Conservation (phyloP, 2,888 invertebrate genomes). For the Drosophila lacicola region DNA sequence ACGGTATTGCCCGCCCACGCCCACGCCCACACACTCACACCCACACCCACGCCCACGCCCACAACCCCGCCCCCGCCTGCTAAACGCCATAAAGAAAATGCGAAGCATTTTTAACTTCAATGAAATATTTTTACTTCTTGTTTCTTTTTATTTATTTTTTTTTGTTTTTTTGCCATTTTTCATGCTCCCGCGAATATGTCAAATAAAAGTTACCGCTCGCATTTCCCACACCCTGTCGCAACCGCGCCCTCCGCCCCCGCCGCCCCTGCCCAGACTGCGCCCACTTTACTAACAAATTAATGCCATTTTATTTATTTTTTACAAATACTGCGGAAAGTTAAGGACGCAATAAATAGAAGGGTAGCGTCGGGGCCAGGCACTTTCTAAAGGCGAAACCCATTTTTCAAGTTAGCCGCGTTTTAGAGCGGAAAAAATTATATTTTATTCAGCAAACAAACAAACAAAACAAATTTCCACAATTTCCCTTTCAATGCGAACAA, state of each 20-base stretch:
- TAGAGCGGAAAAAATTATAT: conserved; percentile 62
- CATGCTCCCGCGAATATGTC: conserved; percentile 76
- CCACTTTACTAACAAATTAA: conserved; percentile 71
- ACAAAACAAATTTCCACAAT: conserved; percentile 68
- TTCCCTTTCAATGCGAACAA: conserved; percentile 71
- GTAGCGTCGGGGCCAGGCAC: conserved; percentile 2
- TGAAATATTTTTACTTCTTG: conserved; percentile 49
- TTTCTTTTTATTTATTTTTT: conserved; percentile 31
- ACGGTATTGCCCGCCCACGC: conserved; percentile 22
- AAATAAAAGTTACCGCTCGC: conserved; percentile 67
- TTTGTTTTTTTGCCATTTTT: conserved; percentile 66
- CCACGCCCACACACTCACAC: background rate
- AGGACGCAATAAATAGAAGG: conserved; percentile 25
- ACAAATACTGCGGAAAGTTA: conserved; percentile 60
- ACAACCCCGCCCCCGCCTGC: background rate
- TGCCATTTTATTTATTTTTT: conserved; percentile 78
- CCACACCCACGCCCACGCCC: background rate
- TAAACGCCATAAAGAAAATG: conserved; percentile 59
- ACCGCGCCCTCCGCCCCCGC: background rate
- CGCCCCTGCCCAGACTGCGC: background rate
- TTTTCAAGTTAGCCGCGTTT: conserved; percentile 65
- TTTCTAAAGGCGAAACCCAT: conserved; percentile 45
- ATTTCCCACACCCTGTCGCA: conserved; percentile 1
- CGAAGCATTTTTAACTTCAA: conserved; percentile 73
- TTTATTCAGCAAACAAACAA: conserved; percentile 67